Evolutionary conservation across 2,797 vertebrate species (phyloP).

Genomic region (Galaxias olidus): DNA sequence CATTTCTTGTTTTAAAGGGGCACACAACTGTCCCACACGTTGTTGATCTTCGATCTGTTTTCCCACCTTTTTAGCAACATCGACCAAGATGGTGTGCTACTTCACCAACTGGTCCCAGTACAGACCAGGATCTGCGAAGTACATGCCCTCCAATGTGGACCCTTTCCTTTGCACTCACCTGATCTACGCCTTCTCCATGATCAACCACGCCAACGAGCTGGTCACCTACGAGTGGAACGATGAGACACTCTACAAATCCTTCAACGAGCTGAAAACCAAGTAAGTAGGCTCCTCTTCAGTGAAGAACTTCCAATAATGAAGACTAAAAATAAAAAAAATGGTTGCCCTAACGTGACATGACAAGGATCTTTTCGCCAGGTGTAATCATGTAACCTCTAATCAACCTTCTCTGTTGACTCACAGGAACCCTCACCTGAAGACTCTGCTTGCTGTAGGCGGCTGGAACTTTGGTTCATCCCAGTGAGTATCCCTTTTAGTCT

Average conservation of each 20-base stretch:
- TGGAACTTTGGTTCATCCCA: slow-evolving; percentile 80
- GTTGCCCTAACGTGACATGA: no score
- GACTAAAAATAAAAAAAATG: no score
- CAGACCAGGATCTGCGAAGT: slow-evolving; percentile 65
- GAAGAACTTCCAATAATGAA: neutral
- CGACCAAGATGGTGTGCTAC: slow-evolving; percentile 77
- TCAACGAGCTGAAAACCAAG: slow-evolving; percentile 76
- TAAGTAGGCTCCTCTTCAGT: slow-evolving; percentile 42
- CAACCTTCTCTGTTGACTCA: no score
- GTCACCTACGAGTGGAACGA: slow-evolving; percentile 74
- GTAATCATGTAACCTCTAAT: neutral
- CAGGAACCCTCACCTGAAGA: slow-evolving; percentile 78
- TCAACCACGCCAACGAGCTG: slow-evolving; percentile 69
- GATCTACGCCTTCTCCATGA: slow-evolving; percentile 81
- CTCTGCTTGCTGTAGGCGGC: slow-evolving; percentile 80
- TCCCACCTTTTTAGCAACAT: slow-evolving; percentile 33
- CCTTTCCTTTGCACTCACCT: slow-evolving; percentile 81
- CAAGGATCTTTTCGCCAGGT: neutral
- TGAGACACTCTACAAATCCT: slow-evolving; percentile 67
- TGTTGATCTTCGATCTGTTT: neutral
- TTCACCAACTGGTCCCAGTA: slow-evolving; percentile 83
- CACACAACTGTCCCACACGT: no score
- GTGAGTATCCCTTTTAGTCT: slow-evolving; percentile 59
- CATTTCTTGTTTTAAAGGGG: no score
- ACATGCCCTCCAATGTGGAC: slow-evolving; percentile 71